phyloP scores from a whole-genome alignment of 37 sponge, comb jelly and placozoan species.

The Beroe forskalii region DNA sequence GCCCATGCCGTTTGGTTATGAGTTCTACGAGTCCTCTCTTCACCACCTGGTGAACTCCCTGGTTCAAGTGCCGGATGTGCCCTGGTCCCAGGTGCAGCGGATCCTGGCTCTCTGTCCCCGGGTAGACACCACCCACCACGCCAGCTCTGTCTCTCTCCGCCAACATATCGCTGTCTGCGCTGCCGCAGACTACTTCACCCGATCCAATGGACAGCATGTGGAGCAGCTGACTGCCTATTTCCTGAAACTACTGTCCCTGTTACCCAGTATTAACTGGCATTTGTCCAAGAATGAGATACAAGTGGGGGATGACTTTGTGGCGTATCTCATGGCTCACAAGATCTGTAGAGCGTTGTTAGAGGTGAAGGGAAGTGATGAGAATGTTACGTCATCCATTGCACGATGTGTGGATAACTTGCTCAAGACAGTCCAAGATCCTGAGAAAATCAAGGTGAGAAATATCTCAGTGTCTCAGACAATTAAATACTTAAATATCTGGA shows the following conservation, averaged over 20 bases:
- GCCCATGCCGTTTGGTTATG: conserved; percentile 19
- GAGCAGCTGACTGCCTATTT: conserved; percentile 21
- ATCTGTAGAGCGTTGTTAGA: neutral
- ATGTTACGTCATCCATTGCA: neutral
- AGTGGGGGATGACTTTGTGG: conserved; percentile 24
- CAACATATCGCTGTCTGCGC: conserved; percentile 56
- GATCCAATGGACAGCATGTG: neutral
- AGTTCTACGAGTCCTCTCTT: conserved; percentile 58
- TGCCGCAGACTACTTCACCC: conserved; percentile 10
- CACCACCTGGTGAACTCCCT: conserved; percentile 41
- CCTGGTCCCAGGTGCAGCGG: conserved; percentile 18
- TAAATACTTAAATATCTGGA: too few species aligned
- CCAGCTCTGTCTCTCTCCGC: conserved; percentile 12
- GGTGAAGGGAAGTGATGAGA: neutral
- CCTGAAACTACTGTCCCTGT: neutral
- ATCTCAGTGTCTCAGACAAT: too few species aligned
- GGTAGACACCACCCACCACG: neutral
- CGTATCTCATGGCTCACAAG: conserved; percentile 17
- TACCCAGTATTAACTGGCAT: conserved; percentile 1
- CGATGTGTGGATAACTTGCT: neutral
- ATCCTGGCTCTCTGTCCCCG: conserved; percentile 37
- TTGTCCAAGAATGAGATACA: conserved; percentile 36
- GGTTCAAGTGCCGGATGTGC: conserved; percentile 37
- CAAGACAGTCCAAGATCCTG: neutral
- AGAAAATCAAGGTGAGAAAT: too few species aligned